phyloP scores from a whole-genome alignment of 2,888 invertebrate species.

The Apotomis capreana region DNA sequence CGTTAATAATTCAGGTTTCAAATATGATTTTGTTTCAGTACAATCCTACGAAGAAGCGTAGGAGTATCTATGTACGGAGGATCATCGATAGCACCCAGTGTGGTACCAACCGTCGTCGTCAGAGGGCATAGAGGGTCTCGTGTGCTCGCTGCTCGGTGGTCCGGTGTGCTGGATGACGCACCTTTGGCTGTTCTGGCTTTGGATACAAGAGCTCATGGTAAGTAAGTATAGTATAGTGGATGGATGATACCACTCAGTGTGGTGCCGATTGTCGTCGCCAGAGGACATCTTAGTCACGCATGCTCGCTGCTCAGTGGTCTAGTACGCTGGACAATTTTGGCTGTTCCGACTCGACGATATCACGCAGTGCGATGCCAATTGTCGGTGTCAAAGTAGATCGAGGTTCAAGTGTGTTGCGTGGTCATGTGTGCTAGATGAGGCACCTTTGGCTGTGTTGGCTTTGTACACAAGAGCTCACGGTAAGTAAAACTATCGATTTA shows the following conservation, averaged over 20 bases:
- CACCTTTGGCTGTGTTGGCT: not conserved
- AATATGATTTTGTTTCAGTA: conserved; percentile 53
- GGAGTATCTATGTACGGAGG: conserved; percentile 80
- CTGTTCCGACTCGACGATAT: no score
- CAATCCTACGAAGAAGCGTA: conserved; percentile 71
- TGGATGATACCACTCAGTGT: no score
- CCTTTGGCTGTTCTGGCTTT: conserved; percentile 75
- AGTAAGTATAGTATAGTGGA: conserved; percentile 30
- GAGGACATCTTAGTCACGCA: no score
- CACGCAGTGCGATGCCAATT: no score
- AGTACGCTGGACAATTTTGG: no score
- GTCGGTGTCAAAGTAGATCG: no score
- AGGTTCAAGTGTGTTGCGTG: no score
- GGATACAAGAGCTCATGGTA: conserved; percentile 75
- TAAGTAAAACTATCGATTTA: no score
- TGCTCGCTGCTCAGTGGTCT: no score
- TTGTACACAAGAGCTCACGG: not conserved
- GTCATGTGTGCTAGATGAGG: no score
- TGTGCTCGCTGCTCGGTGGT: conserved; percentile 78
- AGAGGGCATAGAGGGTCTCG: conserved; percentile 74
- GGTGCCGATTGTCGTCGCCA: no score
- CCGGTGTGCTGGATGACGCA: conserved; percentile 74
- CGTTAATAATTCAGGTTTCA: no score
- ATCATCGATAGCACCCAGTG: conserved; percentile 58
- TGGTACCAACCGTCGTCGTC: conserved; percentile 74